A percentile compares a stretch with the other conserved stretches of the same genome.
Evolutionary conservation across 1,140 invertebrate genomes (phyloP).

Genomic region (Solen grandis): DNA sequence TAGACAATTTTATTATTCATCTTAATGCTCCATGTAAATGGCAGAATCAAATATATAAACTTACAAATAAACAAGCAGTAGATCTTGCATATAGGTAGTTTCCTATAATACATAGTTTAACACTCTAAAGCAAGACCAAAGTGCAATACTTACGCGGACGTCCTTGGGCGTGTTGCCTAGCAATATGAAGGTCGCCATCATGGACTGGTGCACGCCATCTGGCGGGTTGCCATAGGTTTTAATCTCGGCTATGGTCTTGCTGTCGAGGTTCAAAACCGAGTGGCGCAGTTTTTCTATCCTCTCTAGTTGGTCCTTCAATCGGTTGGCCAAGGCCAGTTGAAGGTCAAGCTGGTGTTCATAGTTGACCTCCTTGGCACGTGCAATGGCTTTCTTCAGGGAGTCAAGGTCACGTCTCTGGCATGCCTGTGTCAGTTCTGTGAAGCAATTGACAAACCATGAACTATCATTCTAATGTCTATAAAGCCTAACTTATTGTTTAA

Average conservation of each 20-base stretch:
- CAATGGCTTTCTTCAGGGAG: slow-evolving; percentile 68
- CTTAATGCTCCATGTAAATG: too few relatives aligned
- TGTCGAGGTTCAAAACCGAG: slow-evolving; percentile 74
- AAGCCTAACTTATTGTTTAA: too few relatives aligned
- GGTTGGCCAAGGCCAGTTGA: slow-evolving; percentile 67
- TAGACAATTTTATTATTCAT: too few relatives aligned
- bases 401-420: slow-evolving; percentile 66
- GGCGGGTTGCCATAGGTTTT: slow-evolving; percentile 73
- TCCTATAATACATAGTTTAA: too few relatives aligned
- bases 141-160: slow-evolving; percentile 68
- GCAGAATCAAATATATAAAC: too few relatives aligned
- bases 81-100: too few relatives aligned
- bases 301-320: slow-evolving; percentile 71
- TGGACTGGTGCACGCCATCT: slow-evolving; percentile 72
- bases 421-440: slow-evolving; percentile 70
- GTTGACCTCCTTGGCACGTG: slow-evolving; percentile 68
- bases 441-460: background rate
- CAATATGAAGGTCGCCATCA: slow-evolving; percentile 73
- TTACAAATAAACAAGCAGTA: too few relatives aligned
- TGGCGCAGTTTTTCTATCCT: slow-evolving; percentile 76
- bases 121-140: too few relatives aligned
- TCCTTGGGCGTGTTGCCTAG: slow-evolving; percentile 70
- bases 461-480: background rate
- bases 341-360: slow-evolving; percentile 72
- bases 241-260: slow-evolving; percentile 73